Conservation (phyloP, 2,113 vertebrate species). For the Turnix velox region DNA sequence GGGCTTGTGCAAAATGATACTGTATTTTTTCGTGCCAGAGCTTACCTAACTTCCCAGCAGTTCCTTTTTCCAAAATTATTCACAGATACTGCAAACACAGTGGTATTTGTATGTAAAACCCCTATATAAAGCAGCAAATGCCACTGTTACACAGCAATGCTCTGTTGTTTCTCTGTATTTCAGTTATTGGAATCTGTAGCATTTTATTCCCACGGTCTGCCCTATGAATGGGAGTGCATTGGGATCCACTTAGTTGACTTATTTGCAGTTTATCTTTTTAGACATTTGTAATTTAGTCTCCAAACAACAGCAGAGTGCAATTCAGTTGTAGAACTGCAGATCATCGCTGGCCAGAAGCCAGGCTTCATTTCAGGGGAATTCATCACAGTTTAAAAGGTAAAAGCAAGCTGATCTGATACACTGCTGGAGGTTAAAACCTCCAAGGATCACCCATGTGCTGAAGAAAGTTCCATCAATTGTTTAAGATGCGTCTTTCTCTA, state of each 20-base stretch:
- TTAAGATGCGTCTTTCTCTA: fast-evolving
- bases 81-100: background rate
- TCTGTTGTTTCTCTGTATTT: background rate
- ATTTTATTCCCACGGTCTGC: background rate
- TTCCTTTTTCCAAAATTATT: background rate
- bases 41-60: background rate
- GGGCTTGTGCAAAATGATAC: background rate
- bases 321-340: background rate
- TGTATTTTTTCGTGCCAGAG: background rate
- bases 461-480: background rate
- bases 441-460: background rate
- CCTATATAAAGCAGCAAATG: background rate
- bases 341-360: background rate
- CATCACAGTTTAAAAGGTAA: background rate
- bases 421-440: background rate
- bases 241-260: background rate
- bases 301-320: background rate
- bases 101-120: background rate
- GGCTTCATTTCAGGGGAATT: background rate
- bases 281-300: background rate
- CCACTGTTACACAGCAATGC: background rate
- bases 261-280: background rate
- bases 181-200: background rate
- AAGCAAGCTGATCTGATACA: background rate
- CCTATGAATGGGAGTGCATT: background rate